Percentiles rank a stretch among this genome's conserved stretches.
Conservation (phyloP, 1,140 invertebrate species). For the Drosophila quadrilineata region DNA sequence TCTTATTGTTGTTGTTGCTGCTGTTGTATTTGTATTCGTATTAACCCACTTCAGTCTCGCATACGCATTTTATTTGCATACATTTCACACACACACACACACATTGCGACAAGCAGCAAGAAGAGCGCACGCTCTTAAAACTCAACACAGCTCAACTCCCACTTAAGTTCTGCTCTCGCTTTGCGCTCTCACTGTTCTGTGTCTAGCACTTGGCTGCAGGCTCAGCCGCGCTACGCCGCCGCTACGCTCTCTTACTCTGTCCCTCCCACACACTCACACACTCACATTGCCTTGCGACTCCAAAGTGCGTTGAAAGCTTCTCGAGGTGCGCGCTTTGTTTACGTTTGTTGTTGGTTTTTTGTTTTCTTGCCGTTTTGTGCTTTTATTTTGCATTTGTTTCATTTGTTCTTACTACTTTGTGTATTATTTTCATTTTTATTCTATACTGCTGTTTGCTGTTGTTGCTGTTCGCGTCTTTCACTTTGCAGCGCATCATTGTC, state of each 20-base stretch:
- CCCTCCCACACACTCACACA: background rate
- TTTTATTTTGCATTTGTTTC: conserved; percentile 49
- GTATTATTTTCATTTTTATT: conserved; percentile 38
- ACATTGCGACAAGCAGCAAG: background rate
- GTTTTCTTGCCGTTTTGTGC: too few relatives aligned
- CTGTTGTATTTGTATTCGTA: conserved; percentile 67
- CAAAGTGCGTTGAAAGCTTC: conserved; percentile 65
- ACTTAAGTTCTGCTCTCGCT: conserved; percentile 8
- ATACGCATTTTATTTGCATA: conserved; percentile 79
- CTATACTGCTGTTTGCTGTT: conserved; percentile 1
- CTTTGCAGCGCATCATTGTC: conserved; percentile 38
- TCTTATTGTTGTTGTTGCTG: conserved; percentile 7
- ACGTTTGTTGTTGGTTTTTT: conserved; percentile 42
- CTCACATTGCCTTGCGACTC: background rate
- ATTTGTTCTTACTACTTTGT: conserved; percentile 65
- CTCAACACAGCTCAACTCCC: conserved; percentile 9
- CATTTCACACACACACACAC: conserved; percentile 39
- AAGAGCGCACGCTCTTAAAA: conserved; percentile 3
- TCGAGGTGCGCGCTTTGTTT: conserved; percentile 40
- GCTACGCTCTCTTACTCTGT: too few relatives aligned
- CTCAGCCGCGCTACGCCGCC: too few relatives aligned
- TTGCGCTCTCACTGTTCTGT: conserved; percentile 5
- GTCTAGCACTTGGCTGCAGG: too few relatives aligned
- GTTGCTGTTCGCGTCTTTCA: conserved; percentile 13
- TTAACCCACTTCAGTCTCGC: conserved; percentile 73